A percentile compares a stretch with the other conserved stretches of the same genome.
Conservation (phyloP, 2,797 vertebrate genomes). For the Diplodus sargus region DNA sequence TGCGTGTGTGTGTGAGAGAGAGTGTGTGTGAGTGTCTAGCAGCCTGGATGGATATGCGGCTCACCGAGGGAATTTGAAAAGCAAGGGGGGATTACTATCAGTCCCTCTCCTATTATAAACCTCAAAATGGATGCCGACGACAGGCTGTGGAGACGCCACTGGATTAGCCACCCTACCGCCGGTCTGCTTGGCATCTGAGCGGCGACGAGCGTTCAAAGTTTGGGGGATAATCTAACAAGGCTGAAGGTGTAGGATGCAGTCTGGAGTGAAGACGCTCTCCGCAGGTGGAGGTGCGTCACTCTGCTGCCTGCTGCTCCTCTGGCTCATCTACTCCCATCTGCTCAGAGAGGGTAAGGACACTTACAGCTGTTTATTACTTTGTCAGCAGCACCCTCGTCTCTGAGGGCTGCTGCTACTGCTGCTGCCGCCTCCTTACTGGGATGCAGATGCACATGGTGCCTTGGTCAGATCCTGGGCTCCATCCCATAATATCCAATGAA, state of each 20-base stretch:
- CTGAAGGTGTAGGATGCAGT: slow-evolving; percentile 85
- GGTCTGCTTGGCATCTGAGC: slow-evolving; percentile 71
- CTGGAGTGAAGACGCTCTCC: slow-evolving; percentile 87
- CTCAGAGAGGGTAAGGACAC: slow-evolving; percentile 87
- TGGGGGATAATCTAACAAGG: slow-evolving; percentile 64
- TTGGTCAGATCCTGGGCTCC: slow-evolving; percentile 18
- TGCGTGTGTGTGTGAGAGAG: slow-evolving; percentile 1
- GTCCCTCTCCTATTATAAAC: slow-evolving; percentile 69
- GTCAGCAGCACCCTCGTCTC: slow-evolving; percentile 49
- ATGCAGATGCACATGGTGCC: slow-evolving; percentile 61
- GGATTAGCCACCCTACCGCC: slow-evolving; percentile 69
- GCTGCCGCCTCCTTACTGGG: slow-evolving; percentile 30
- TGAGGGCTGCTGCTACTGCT: slow-evolving; percentile 16
- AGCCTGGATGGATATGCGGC: slow-evolving; percentile 68
- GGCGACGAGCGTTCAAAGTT: slow-evolving; percentile 70
- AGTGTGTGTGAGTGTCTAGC: slow-evolving; percentile 13
- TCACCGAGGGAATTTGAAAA: slow-evolving; percentile 71
- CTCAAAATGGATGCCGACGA: slow-evolving; percentile 83
- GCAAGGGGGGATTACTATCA: slow-evolving; percentile 67
- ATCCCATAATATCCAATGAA: slow-evolving; percentile 31
- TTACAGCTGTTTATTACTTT: slow-evolving; percentile 55
- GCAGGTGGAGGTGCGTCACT: slow-evolving; percentile 89
- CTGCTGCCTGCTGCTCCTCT: slow-evolving; percentile 89
- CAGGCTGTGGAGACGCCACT: slow-evolving; percentile 76
- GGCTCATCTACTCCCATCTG: slow-evolving; percentile 89